A percentile compares a stretch with the other conserved stretches of the same genome.
Conservation (phyloP, 2,888 invertebrate species). For the Andrena bicolor region DNA sequence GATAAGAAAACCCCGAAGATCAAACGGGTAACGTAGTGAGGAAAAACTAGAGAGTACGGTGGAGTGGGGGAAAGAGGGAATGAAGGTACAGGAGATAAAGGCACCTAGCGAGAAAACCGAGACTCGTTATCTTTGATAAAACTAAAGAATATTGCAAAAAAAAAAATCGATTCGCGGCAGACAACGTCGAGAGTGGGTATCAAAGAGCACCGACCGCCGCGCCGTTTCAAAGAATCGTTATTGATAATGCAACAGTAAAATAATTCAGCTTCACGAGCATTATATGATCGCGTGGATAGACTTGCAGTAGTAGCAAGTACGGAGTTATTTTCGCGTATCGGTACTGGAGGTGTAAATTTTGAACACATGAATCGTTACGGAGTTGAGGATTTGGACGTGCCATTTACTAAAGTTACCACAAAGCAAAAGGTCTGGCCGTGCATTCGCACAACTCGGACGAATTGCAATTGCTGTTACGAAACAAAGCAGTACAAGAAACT, state of each 20-base stretch:
- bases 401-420: background rate
- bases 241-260: conserved; percentile 20
- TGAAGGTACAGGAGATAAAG: conserved; percentile 13
- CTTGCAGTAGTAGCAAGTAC: background rate
- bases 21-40: conserved; percentile 25
- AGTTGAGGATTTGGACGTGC: background rate
- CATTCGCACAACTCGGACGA: too few species aligned
- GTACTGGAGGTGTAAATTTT: background rate
- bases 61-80: background rate
- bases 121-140: conserved; percentile 44
- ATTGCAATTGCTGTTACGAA: too few species aligned
- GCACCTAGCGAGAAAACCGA: background rate
- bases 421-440: too few species aligned
- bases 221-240: conserved; percentile 19
- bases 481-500: too few species aligned
- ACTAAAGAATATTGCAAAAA: conserved; percentile 25
- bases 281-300: background rate
- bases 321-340: background rate
- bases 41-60: background rate
- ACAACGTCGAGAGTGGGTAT: background rate
- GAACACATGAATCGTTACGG: background rate
- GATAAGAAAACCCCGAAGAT: conserved; percentile 49
- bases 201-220: conserved; percentile 20
- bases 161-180: background rate
- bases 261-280: conserved; percentile 2